phyloP scores from a whole-genome alignment of 53 echinoderm and acorn worm species.

The Paelopatides confundens region DNA sequence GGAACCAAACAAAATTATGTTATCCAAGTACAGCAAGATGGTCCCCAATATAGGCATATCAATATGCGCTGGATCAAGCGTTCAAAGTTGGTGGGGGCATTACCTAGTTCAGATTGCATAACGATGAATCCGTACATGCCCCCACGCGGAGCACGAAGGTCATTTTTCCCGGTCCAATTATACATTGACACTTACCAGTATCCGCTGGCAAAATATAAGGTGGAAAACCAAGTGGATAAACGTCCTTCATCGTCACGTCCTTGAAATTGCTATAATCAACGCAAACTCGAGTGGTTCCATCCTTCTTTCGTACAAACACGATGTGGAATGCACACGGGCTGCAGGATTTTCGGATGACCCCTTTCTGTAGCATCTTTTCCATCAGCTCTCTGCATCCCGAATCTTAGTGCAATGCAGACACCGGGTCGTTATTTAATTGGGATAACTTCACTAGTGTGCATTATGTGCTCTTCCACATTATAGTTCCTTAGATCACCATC shows the following conservation, averaged over 20 bases:
- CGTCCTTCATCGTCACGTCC: too few relatives aligned
- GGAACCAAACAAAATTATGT: neutral
- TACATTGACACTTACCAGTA: neutral
- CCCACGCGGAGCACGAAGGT: neutral
- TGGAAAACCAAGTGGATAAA: neutral
- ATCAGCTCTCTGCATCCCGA: neutral
- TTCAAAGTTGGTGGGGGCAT: neutral
- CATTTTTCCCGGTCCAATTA: too few relatives aligned
- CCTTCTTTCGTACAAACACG: neutral
- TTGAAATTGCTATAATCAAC: neutral
- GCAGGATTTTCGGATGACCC: neutral
- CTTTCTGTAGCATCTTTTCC: neutral
- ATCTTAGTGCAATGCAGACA: too few relatives aligned
- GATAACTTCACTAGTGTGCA: neutral
- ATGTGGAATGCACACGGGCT: neutral
- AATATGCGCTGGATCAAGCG: neutral
- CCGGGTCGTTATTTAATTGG: conserved; percentile 43
- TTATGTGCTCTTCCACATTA: conserved; percentile 22
- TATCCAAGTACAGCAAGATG: neutral
- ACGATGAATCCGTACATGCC: neutral
- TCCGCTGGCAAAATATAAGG: neutral
- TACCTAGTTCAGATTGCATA: too few relatives aligned
- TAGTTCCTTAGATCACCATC: conserved; percentile 35
- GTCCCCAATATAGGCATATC: too few relatives aligned
- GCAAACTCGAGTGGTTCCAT: neutral